These are phyloP conservation scores for Glaucopsyche alexis DNA, from an alignment of 2,888 invertebrate genomes.

Conservation along the genomic window DNA sequence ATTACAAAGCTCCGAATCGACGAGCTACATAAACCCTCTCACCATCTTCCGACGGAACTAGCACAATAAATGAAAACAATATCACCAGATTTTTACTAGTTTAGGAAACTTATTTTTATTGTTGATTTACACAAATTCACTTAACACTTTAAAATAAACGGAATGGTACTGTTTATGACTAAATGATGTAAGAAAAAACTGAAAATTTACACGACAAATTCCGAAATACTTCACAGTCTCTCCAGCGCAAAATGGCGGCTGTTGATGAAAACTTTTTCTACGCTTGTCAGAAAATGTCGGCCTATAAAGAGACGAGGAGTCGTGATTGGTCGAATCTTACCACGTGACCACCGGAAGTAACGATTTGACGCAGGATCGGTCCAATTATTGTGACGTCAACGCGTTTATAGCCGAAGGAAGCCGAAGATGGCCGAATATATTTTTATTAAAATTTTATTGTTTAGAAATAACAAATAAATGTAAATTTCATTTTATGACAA, in stretches of 20 bases:
- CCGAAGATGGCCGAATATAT: constrained; percentile 58
- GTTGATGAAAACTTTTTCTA: constrained; percentile 97
- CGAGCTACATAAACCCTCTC: constrained; percentile 85
- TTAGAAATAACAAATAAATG: constrained; percentile 30
- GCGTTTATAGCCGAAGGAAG: constrained; percentile 59
- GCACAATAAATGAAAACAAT: constrained; percentile 86
- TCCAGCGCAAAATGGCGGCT: constrained; percentile 96
- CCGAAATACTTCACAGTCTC: constrained; percentile 88
- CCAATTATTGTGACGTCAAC: constrained; percentile 72
- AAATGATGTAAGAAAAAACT: constrained; percentile 81
- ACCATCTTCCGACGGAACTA: constrained; percentile 86
- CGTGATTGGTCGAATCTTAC: constrained; percentile 67
- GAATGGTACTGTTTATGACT: constrained; percentile 78
- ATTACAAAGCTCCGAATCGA: constrained; percentile 87
- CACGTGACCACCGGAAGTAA: constrained; percentile 77
- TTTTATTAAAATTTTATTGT: constrained; percentile 30
- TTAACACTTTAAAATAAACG: constrained; percentile 82
- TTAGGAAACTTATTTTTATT: constrained; percentile 70
- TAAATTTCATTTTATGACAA: constrained; percentile 12
- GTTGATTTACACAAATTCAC: constrained; percentile 74
- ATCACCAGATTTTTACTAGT: constrained; percentile 79
- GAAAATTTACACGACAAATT: constrained; percentile 86
- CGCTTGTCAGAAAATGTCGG: constrained; percentile 92
- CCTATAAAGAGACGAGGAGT: constrained; percentile 65
- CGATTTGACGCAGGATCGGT: constrained; percentile 70